A percentile compares a stretch with the other conserved stretches of the same genome.
phyloP scores from a whole-genome alignment of 2,888 invertebrate species.

The Scrobipalpa atriplicella region DNA sequence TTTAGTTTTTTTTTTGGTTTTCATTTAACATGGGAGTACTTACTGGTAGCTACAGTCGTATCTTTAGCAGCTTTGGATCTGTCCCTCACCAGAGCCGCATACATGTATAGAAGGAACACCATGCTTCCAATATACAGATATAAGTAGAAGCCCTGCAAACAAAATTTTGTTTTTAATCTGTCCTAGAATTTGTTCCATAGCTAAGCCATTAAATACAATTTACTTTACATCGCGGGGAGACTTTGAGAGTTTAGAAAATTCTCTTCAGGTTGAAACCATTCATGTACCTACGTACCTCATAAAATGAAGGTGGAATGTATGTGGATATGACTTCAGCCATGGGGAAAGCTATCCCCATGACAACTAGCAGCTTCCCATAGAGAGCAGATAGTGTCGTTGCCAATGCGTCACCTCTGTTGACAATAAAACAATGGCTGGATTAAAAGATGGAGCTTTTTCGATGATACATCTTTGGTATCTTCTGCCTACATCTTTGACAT shows the following conservation, averaged over 20 bases:
- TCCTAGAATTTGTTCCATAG: not conserved
- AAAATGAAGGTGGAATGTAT: conserved; percentile 96
- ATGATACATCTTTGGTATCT: no score
- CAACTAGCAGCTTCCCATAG: conserved; percentile 96
- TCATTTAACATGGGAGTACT: conserved; percentile 49
- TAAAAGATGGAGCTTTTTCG: no score
- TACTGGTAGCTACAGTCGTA: conserved; percentile 73
- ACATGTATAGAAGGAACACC: conserved; percentile 92
- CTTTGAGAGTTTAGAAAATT: no score
- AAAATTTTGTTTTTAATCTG: conserved; percentile 26
- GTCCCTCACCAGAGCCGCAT: conserved; percentile 88
- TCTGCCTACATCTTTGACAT: no score
- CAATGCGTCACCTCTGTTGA: conserved; percentile 90
- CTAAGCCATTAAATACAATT: no score
- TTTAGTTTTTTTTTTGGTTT: not conserved
- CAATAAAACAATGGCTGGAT: conserved; percentile 30
- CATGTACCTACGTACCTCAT: conserved; percentile 88
- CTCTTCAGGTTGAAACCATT: not conserved
- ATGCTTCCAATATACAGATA: conserved; percentile 94
- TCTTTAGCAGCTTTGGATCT: conserved; percentile 81
- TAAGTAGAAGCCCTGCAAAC: conserved; percentile 89
- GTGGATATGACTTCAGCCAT: conserved; percentile 98
- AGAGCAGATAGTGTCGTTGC: conserved; percentile 95
- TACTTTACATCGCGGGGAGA: no score
- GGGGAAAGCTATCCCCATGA: conserved; percentile 97